Evolutionary conservation across 2,888 invertebrate genomes (phyloP).

Genomic region (Cerastis rubricosa): DNA sequence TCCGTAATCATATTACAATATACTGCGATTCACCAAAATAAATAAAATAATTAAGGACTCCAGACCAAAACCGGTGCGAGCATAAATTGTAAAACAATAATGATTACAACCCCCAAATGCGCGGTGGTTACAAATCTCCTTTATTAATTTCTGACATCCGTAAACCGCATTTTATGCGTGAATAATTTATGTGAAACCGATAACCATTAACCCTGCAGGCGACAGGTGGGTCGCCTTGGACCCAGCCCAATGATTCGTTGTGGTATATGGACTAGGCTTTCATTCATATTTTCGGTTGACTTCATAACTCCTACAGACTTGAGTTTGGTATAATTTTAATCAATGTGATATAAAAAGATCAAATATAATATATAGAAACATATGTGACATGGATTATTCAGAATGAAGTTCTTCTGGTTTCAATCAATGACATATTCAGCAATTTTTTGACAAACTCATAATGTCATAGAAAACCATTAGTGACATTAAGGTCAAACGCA

Average conservation of each 20-base stretch:
- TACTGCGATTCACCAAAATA: slow-evolving; percentile 8
- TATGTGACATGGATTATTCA: too few relatives aligned
- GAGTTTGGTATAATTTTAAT: background rate
- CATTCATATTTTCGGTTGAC: slow-evolving; percentile 30
- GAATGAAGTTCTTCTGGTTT: background rate
- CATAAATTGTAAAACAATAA: slow-evolving; percentile 43
- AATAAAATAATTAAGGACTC: background rate
- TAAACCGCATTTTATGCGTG: slow-evolving; percentile 53
- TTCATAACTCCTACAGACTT: slow-evolving; percentile 1
- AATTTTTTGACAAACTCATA: background rate
- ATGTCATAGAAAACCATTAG: slow-evolving; percentile 1
- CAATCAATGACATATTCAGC: background rate
- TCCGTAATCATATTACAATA: background rate
- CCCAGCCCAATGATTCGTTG: slow-evolving; percentile 47
- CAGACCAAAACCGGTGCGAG: background rate
- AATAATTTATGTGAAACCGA: slow-evolving; percentile 61
- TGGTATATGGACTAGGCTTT: slow-evolving; percentile 21
- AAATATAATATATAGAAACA: too few relatives aligned
- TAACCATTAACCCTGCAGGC: slow-evolving; percentile 55
- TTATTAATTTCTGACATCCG: slow-evolving; percentile 62
- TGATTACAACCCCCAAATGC: slow-evolving; percentile 33
- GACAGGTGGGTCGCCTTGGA: slow-evolving; percentile 58
- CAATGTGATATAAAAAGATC: background rate
- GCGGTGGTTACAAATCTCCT: slow-evolving; percentile 49
- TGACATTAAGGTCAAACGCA: background rate